Evolutionary conservation across 1,140 invertebrate species (phyloP), one percentile per base, ranked within the genome.

Genomic region (Eriocheir sinensis): DNA sequence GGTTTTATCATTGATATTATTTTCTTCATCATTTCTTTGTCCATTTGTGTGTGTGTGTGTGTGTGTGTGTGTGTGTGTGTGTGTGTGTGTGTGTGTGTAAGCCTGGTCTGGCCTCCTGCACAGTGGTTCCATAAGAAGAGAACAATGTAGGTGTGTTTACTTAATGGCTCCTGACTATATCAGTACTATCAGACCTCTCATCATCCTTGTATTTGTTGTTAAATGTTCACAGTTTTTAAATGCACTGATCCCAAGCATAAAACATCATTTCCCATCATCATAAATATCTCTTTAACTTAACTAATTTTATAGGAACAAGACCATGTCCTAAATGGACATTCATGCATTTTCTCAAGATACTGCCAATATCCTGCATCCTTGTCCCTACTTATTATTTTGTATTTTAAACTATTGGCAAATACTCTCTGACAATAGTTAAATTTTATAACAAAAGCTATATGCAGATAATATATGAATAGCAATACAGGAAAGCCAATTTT

Each of bases 141-240:
- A 53, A 91, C 53, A 72, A 91, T 72, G 79, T 72, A n/a, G 44
- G 72, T 92, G 72, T 92, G 60, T 92, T 79, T 81, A 92, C 91
- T 92, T 92, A 92, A 92, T 32, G 80, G 91, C 79, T 79, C 60
- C 79, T 80, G n/a, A 92, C 32, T 92, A 36, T 38, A 92, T 34
- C 38, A 72, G 81, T 79, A 92, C 81, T 44, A 83, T 92, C 91
- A 92, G 30, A 89, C 86, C 53, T 91, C 90, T 79, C 91, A 92
- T 92, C 72, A 92, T 92, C 91, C 80, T 92, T 79, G 38, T 92
- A 81, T 92, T 92, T 92, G 91, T 91, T 80, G 72, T 92, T 92
- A 92, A 81, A 40, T 89, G 88, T 89, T 89, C 0, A 27, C 44
- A 53, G 34, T 89, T 89, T 89, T 89, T 89, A 53, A 32, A 32